These are phyloP conservation scores for Cryptocephalus primarius DNA, from an alignment of 2,888 invertebrate genomes.

Conservation along the genomic window DNA sequence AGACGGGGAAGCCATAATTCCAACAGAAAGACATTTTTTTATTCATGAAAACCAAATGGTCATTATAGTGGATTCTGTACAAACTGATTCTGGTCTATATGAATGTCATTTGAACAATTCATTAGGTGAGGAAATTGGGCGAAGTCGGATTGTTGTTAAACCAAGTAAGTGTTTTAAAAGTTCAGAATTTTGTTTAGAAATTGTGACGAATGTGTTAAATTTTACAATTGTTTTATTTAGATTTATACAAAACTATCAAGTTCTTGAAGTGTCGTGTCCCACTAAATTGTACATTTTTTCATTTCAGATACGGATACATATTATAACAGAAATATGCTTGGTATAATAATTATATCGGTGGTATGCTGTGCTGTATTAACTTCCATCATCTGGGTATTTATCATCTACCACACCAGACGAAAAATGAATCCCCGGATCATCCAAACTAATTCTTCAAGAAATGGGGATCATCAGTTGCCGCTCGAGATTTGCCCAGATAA, in stretches of 20 bases:
- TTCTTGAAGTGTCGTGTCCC: not conserved
- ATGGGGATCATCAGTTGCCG: slow-evolving; percentile 4
- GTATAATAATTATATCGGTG: slow-evolving; percentile 80
- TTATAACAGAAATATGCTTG: slow-evolving; percentile 64
- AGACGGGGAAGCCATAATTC: slow-evolving; percentile 60
- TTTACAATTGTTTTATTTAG: no score
- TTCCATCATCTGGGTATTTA: slow-evolving; percentile 82
- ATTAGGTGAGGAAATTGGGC: slow-evolving; percentile 61
- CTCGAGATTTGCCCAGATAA: slow-evolving; percentile 46
- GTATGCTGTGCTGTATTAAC: slow-evolving; percentile 88
- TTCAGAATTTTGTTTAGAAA: not conserved
- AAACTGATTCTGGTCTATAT: slow-evolving; percentile 74
- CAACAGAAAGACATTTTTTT: slow-evolving; percentile 75
- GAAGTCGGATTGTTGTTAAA: slow-evolving; percentile 59
- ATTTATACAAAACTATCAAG: not conserved
- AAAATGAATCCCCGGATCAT: slow-evolving; percentile 40
- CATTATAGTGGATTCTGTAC: slow-evolving; percentile 71
- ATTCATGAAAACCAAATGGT: slow-evolving; percentile 80
- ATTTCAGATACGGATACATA: slow-evolving; percentile 24
- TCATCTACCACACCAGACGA: slow-evolving; percentile 76
- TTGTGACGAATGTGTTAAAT: not conserved
- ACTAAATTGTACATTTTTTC: not conserved
- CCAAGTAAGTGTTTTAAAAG: slow-evolving; percentile 42
- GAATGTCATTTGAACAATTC: slow-evolving; percentile 85
- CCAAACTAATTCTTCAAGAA: slow-evolving; percentile 21